Evolutionary conservation across 2,113 vertebrate genomes (phyloP), one percentile per base, ranked within the genome.

Genomic region (Emydura subglobosa): DNA sequence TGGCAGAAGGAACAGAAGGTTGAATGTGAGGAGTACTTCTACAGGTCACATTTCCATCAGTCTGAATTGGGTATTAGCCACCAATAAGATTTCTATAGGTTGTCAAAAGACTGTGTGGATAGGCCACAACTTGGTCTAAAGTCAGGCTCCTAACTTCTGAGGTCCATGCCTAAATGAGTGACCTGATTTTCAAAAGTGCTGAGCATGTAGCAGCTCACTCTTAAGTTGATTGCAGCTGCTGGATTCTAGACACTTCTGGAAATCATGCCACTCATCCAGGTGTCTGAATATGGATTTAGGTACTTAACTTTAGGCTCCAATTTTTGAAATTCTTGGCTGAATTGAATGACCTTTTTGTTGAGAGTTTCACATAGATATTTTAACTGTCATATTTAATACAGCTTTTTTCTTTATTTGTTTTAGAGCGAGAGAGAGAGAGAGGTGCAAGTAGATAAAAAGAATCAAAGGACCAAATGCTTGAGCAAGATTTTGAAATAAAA

Each of bases 401-500:
- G 8, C 16, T n/a, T 68, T 68, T 68, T n/a, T 68, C 34, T 39
- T 68, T 51, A 51, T 51, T 51, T 68, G 17, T 21, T 68, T 68
- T 34, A 68, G 34, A 65, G 29, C 3, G 5, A 24, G 25, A 5
- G 55, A 61, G 29, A 61, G 59, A 34, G 59, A 34, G 31, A 34
- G 65, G 65, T 16, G 17, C 7, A 68, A 34, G 16, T 68, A 68
- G 65, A 8, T 68, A 74, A 85, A 59, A 81, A 90, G 90, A 90
- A 95, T 84, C 82, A 72, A 92, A 95, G 78, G 61, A 31, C 86
- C 80, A 82, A 94, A 82, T 96, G 94, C 82, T 72, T 68, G 68
- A 68, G 13, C 34, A 85, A 87, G 80, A 89, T 92, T 84, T 82
- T 94, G 85, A 91, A 86, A 84, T 68, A n/a, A 39, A 68, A 68